Evolutionary conservation across 2,113 vertebrate species (phyloP).

Genomic region (Noctilio leporinus): DNA sequence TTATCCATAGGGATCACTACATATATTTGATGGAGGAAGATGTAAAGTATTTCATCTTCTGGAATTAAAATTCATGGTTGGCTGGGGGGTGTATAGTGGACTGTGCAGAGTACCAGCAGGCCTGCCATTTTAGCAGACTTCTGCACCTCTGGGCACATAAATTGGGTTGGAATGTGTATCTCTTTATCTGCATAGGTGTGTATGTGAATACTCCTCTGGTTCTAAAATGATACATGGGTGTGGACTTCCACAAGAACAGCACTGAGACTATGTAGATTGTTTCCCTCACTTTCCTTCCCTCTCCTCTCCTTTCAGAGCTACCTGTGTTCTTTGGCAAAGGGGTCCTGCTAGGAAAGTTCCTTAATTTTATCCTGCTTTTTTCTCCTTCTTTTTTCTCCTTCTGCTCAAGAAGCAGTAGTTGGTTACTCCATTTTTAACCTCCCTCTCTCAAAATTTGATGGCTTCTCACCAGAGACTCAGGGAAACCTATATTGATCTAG

Average conservation of each 20-base stretch:
- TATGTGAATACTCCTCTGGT: background rate
- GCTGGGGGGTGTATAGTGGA: background rate
- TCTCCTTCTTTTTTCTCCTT: background rate
- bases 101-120: background rate
- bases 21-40: background rate
- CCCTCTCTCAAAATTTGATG: background rate
- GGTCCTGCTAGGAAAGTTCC: background rate
- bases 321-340: background rate
- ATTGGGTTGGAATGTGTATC: background rate
- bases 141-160: background rate
- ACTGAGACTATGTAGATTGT: background rate
- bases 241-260: background rate
- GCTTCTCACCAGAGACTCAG: constrained; percentile 1
- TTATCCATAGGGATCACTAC: background rate
- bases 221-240: background rate
- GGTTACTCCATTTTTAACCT: background rate
- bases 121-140: background rate
- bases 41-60: background rate
- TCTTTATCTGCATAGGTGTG: background rate
- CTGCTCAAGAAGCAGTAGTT: background rate
- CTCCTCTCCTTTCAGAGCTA: background rate
- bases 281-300: background rate
- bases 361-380: background rate
- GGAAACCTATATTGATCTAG: constrained; percentile 24
- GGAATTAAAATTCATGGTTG: constrained; percentile 5